Evolutionary conservation across 2,113 vertebrate genomes (phyloP).

Genomic region (Amphiprion percula): DNA sequence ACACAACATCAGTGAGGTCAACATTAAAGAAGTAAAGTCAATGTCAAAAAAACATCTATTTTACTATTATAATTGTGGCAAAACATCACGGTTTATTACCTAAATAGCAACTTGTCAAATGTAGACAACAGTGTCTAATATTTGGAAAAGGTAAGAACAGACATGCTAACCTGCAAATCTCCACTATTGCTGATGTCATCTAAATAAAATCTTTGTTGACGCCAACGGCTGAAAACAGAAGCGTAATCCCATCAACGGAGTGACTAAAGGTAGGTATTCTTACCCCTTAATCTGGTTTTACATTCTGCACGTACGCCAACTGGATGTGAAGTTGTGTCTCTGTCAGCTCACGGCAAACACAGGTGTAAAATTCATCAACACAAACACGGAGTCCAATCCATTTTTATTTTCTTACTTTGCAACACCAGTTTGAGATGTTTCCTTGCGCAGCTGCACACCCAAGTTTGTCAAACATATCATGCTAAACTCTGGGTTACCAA

Average conservation of each 20-base stretch:
- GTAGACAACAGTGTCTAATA: neutral
- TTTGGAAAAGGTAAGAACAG: neutral
- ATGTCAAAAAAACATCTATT: neutral
- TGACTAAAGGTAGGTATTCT: constrained; percentile 11
- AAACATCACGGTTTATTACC: constrained; percentile 6
- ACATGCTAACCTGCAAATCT: neutral
- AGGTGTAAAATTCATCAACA: constrained; percentile 21
- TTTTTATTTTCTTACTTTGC: neutral
- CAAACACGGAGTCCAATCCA: neutral
- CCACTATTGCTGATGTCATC: neutral
- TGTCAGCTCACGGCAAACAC: constrained; percentile 2
- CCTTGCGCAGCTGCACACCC: neutral
- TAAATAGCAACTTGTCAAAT: constrained; percentile 1
- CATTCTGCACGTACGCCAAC: neutral
- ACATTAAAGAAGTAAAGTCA: no score
- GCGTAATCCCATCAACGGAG: constrained; percentile 23
- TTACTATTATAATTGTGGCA: neutral
- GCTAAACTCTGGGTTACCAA: constrained; percentile 1
- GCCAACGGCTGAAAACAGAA: constrained; percentile 37
- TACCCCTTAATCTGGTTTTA: constrained; percentile 20
- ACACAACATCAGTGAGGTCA: no score
- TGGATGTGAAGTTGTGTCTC: constrained; percentile 14
- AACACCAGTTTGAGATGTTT: neutral
- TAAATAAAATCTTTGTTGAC: neutral
- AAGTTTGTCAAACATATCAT: constrained; percentile 23